Conservation (phyloP, 2,888 invertebrate genomes). For the Ectemnius continuus region DNA sequence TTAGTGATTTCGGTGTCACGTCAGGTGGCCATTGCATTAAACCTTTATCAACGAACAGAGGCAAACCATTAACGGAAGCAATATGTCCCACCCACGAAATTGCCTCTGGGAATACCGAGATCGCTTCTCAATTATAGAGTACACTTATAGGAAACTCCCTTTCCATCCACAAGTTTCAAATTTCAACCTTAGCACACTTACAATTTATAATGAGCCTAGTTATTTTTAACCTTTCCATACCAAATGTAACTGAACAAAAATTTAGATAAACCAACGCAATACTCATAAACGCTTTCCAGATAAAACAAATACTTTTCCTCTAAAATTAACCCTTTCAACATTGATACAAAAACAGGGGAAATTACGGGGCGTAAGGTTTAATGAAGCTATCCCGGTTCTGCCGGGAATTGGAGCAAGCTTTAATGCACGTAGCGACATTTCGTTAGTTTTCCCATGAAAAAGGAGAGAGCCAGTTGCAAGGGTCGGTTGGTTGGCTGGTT, state of each 20-base stretch:
- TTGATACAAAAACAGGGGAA: too few relatives aligned
- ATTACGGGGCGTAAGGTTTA: too few relatives aligned
- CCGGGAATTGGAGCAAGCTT: too few relatives aligned
- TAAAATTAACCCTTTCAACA: too few relatives aligned
- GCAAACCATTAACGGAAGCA: neutral
- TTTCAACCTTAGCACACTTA: too few relatives aligned
- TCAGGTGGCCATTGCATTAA: constrained; percentile 2
- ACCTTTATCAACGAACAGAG: neutral
- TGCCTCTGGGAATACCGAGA: neutral
- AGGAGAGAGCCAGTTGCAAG: neutral
- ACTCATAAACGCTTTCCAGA: too few relatives aligned
- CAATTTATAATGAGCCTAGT: too few relatives aligned
- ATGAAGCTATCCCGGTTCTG: too few relatives aligned
- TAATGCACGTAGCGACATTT: neutral
- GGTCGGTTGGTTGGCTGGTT: constrained; percentile 2
- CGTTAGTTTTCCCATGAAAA: neutral
- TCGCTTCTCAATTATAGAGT: neutral
- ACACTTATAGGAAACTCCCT: neutral
- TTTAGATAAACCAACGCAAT: too few relatives aligned
- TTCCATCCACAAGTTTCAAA: neutral
- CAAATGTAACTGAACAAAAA: too few relatives aligned
- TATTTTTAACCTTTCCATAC: too few relatives aligned
- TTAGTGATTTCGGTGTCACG: neutral
- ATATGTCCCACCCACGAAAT: neutral
- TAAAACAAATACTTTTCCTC: too few relatives aligned